These are phyloP conservation scores for Brachyopa scutellaris DNA, from an alignment of 2,888 invertebrate genomes.

Conservation along the genomic window DNA sequence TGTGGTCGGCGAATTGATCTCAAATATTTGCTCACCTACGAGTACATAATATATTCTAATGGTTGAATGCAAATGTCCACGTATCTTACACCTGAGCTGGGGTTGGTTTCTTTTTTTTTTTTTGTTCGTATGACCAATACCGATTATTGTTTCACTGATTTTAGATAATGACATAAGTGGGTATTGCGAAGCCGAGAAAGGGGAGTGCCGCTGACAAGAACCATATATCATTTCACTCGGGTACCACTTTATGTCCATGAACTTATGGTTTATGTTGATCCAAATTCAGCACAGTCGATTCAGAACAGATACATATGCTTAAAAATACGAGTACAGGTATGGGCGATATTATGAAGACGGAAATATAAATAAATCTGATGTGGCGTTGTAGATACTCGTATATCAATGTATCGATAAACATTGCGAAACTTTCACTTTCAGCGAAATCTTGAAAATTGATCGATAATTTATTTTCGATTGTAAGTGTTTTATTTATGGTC, in stretches of 20 bases:
- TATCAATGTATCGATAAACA: not conserved
- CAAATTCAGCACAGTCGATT: constrained; percentile 20
- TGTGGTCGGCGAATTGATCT: constrained; percentile 43
- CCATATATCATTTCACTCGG: constrained; percentile 53
- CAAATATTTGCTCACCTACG: constrained; percentile 58
- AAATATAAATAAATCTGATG: constrained; percentile 6
- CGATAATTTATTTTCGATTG: constrained; percentile 45
- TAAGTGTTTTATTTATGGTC: not conserved
- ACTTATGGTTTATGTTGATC: constrained; percentile 29
- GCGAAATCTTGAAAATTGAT: constrained; percentile 45
- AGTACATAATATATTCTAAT: constrained; percentile 30
- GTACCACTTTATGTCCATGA: constrained; percentile 46
- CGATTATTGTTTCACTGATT: constrained; percentile 55
- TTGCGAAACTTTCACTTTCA: constrained; percentile 55
- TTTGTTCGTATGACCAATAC: constrained; percentile 7
- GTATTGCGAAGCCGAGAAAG: constrained; percentile 35
- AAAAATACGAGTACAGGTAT: not conserved
- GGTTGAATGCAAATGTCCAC: constrained; percentile 58
- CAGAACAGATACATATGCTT: constrained; percentile 23
- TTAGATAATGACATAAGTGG: constrained; percentile 61
- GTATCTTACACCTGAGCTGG: constrained; percentile 22
- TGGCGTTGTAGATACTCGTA: too few relatives aligned
- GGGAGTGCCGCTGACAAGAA: constrained; percentile 49
- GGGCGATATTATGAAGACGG: not conserved
- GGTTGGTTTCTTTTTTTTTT: not conserved